Evolutionary conservation across 1,140 invertebrate genomes (phyloP).

Genomic region (Archivesica marissinica): DNA sequence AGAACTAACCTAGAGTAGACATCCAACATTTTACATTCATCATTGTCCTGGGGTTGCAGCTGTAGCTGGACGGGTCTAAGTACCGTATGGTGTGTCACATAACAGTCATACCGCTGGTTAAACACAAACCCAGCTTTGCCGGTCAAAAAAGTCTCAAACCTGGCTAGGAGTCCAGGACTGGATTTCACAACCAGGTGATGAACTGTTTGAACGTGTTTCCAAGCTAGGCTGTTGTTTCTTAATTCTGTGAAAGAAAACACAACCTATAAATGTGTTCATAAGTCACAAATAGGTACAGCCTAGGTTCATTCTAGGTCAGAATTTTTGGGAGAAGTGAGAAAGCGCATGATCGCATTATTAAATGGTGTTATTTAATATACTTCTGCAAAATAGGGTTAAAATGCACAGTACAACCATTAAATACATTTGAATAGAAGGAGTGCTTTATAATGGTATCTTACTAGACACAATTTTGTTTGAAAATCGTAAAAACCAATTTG

Average conservation of each 20-base stretch:
- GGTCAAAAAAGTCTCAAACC: background rate
- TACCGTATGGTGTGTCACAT: background rate
- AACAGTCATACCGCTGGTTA: background rate
- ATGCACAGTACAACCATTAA: too few species aligned
- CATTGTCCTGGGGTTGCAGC: background rate
- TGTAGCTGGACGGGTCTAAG: background rate
- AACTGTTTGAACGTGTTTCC: background rate
- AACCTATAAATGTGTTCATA: too few species aligned
- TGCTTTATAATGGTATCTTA: too few species aligned
- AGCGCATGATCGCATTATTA: too few species aligned
- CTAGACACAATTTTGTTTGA: too few species aligned
- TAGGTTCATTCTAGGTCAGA: too few species aligned
- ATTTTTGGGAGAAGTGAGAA: too few species aligned
- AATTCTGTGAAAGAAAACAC: constrained; percentile 11
- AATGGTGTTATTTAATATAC: too few species aligned
- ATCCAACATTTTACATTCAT: background rate
- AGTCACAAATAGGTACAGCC: too few species aligned
- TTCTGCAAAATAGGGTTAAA: too few species aligned
- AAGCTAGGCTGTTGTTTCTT: background rate
- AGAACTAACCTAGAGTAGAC: constrained; percentile 12
- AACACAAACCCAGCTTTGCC: background rate
- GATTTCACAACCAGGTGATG: background rate
- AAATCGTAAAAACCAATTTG: too few species aligned
- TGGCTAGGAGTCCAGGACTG: background rate
- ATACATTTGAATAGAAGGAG: too few species aligned